Conservation (phyloP, 2,797 vertebrate species). For the Enteromius fasciolatus region DNA sequence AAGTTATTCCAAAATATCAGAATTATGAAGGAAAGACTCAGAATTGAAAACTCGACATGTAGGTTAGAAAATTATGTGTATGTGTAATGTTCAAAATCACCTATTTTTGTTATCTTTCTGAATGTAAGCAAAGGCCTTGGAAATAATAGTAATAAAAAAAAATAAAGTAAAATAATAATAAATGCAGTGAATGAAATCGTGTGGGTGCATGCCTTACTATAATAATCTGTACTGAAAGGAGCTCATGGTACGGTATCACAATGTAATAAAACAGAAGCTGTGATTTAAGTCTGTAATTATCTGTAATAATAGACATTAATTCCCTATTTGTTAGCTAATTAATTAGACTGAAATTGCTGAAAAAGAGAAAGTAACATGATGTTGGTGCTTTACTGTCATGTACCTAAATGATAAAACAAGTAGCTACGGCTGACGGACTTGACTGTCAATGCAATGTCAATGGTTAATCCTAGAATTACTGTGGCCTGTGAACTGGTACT, state of each 20-base stretch:
- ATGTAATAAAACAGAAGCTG: conserved; percentile 29
- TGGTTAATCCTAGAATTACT: not conserved
- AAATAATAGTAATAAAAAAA: not conserved
- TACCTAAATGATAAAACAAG: not conserved
- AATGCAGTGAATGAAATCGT: not conserved
- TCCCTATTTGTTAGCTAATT: conserved; percentile 18
- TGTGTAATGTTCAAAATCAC: not conserved
- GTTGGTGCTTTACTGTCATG: not conserved
- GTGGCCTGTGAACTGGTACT: not conserved
- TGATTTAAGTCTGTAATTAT: conserved; percentile 23
- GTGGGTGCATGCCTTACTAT: not conserved
- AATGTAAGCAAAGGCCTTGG: not conserved
- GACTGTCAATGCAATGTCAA: not conserved
- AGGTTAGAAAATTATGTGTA: not conserved
- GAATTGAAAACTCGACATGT: not conserved
- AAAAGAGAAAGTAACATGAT: not conserved
- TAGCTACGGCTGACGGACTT: not conserved
- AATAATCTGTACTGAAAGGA: not conserved
- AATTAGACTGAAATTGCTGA: conserved; percentile 15
- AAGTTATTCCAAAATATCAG: not conserved
- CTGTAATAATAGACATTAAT: conserved; percentile 32
- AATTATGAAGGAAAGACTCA: not conserved
- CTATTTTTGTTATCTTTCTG: not conserved
- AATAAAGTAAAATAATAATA: not conserved
- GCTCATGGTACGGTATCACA: not conserved